phyloP scores from a whole-genome alignment of 2,888 invertebrate genomes.

The Metellina segmentata region DNA sequence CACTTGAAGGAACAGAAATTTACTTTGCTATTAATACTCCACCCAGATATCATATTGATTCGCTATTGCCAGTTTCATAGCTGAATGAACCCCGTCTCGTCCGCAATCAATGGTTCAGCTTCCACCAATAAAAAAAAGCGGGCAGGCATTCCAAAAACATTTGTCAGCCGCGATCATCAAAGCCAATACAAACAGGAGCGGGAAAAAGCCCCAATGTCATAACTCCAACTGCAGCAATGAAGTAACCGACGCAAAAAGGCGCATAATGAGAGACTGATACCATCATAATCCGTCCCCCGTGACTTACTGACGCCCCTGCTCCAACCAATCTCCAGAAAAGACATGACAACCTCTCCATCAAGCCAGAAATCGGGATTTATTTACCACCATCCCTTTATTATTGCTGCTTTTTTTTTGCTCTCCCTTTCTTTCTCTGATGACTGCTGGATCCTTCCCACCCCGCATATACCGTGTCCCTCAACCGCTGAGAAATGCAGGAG shows the following conservation, averaged over 20 bases:
- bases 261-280: slow-evolving; percentile 14
- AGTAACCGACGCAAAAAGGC: slow-evolving; percentile 15
- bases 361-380: slow-evolving; percentile 56
- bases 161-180: background rate
- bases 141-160: background rate
- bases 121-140: background rate
- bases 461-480: background rate
- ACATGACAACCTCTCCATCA: slow-evolving; percentile 66
- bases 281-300: slow-evolving; percentile 14
- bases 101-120: no score
- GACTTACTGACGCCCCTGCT: slow-evolving; percentile 44
- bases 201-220: slow-evolving; percentile 1
- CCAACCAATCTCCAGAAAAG: background rate
- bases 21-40: no score
- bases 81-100: background rate
- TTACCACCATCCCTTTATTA: slow-evolving; percentile 51
- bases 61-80: background rate
- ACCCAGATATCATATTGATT: background rate
- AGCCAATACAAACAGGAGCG: background rate
- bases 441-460: slow-evolving; percentile 4
- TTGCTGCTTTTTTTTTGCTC: background rate
- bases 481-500: background rate
- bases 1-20: background rate
- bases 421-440: slow-evolving; percentile 33
- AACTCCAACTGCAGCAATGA: background rate